These are phyloP conservation scores for Synanthedon vespiformis DNA, from an alignment of 2,888 invertebrate genomes.

Conservation along the genomic window DNA sequence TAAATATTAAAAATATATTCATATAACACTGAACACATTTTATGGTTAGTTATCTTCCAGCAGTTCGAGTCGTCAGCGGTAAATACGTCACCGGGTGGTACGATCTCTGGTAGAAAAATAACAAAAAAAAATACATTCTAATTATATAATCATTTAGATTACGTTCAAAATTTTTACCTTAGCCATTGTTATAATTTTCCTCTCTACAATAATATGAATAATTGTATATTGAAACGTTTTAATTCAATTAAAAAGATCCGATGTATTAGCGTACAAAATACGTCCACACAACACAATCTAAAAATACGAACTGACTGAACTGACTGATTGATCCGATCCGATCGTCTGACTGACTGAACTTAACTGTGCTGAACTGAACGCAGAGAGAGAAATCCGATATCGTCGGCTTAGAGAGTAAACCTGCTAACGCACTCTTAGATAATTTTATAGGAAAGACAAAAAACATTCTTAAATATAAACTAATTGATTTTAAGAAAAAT, in stretches of 20 bases:
- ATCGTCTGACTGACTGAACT: not conserved
- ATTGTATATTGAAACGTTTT: constrained; percentile 22
- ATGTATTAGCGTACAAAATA: constrained; percentile 8
- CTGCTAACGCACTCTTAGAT: too few species aligned
- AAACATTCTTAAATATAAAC: too few species aligned
- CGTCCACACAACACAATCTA: constrained; percentile 37
- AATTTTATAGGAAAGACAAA: too few species aligned
- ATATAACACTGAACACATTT: not conserved
- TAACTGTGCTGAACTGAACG: constrained; percentile 13
- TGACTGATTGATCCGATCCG: not conserved
- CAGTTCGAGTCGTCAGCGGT: not conserved
- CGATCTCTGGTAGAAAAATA: constrained; percentile 26
- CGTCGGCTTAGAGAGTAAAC: too few species aligned
- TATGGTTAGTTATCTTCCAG: not conserved
- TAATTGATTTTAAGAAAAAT: too few species aligned
- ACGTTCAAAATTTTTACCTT: constrained; percentile 38
- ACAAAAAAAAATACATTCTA: not conserved
- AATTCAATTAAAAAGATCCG: constrained; percentile 39
- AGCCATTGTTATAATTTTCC: constrained; percentile 35
- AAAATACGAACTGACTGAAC: constrained; percentile 47
- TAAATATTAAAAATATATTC: not conserved
- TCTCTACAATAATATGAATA: constrained; percentile 13
- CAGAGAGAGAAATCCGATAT: constrained; percentile 47
- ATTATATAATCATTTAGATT: not conserved
- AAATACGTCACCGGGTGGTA: constrained; percentile 42